Percentiles rank a stretch among this genome's conserved stretches.
Conservation (phyloP, 2,888 invertebrate genomes). For the Tanypteryx hageni region DNA sequence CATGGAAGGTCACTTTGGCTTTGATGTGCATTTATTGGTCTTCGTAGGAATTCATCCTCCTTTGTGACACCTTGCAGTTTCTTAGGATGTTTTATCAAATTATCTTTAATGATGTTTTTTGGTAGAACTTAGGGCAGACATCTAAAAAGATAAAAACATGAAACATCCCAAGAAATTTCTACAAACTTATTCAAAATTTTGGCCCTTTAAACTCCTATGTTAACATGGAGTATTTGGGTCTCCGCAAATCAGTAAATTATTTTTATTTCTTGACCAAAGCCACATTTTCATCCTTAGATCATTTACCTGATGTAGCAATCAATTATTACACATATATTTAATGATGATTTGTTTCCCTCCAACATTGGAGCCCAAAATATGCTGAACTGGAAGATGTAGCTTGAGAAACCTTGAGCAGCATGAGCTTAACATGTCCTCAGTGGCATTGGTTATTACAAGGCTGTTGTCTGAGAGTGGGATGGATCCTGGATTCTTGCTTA, state of each 20-base stretch:
- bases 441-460: conserved; percentile 24
- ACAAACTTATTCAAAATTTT: neutral
- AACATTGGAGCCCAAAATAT: conserved; percentile 29
- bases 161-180: neutral
- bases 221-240: neutral
- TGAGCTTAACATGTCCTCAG: conserved; percentile 29
- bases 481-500: conserved; percentile 35
- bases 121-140: neutral
- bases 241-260: neutral
- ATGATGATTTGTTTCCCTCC: conserved; percentile 21
- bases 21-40: neutral
- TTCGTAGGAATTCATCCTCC: neutral
- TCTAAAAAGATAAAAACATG: neutral
- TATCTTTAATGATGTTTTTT: neutral
- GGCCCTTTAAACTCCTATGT: neutral
- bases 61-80: neutral
- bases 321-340: conserved; percentile 9
- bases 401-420: conserved; percentile 35
- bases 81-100: neutral
- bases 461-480: conserved; percentile 27
- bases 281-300: neutral
- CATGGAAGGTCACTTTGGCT: neutral
- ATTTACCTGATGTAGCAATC: neutral
- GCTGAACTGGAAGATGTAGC: conserved; percentile 24
- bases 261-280: neutral